A percentile compares a stretch with the other conserved stretches of the same genome.
Conservation (phyloP, 2,113 vertebrate genomes). For the Melanotaenia duboulayi region DNA sequence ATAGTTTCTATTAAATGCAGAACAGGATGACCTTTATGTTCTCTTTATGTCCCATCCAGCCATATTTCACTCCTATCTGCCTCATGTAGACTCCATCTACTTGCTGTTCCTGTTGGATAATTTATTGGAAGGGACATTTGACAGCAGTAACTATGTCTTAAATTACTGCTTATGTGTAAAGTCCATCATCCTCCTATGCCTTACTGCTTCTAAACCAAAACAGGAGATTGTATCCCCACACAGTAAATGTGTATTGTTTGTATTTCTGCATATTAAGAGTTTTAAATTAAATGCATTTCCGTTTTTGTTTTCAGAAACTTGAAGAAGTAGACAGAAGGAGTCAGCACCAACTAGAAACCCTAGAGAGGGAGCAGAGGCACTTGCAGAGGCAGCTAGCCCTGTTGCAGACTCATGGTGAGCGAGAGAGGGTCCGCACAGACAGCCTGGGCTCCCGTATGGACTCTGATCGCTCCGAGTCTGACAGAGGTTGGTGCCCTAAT, state of each 20-base stretch:
- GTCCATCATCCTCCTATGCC: not conserved
- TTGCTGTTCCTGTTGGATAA: slow-evolving; percentile 24
- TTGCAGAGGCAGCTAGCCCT: slow-evolving; percentile 93
- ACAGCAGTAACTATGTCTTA: slow-evolving; percentile 7
- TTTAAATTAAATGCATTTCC: not conserved
- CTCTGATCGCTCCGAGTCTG: slow-evolving; percentile 94
- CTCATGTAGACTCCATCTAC: slow-evolving; percentile 9
- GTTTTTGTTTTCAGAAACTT: slow-evolving; percentile 87
- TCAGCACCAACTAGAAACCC: slow-evolving; percentile 92
- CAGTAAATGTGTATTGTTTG: not conserved
- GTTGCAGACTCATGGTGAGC: slow-evolving; percentile 87
- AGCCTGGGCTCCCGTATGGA: slow-evolving; percentile 90
- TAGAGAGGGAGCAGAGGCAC: slow-evolving; percentile 94
- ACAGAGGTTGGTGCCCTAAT: slow-evolving; percentile 85
- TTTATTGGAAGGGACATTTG: slow-evolving; percentile 26
- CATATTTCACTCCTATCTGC: slow-evolving; percentile 16
- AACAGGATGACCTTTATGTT: slow-evolving; percentile 1
- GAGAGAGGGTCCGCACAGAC: slow-evolving; percentile 90
- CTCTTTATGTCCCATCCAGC: not conserved
- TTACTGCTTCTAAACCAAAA: not conserved
- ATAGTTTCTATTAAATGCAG: not conserved
- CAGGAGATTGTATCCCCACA: not conserved
- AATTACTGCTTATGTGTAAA: slow-evolving; percentile 2
- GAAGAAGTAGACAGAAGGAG: slow-evolving; percentile 92
- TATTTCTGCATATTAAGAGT: not conserved